Conservation (phyloP, 2,113 vertebrate genomes). For the Elephantulus edwardii region DNA sequence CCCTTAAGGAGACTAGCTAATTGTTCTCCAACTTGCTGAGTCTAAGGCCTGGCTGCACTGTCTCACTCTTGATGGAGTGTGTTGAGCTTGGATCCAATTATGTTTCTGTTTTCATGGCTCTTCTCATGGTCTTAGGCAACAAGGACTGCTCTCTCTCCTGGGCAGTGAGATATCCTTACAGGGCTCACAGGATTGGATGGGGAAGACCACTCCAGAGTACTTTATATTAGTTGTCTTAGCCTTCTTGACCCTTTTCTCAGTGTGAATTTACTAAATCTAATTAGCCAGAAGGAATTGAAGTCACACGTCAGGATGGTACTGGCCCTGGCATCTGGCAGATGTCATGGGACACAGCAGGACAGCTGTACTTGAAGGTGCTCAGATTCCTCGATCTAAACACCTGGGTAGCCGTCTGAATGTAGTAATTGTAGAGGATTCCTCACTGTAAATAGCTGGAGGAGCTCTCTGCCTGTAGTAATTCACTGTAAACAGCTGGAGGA, state of each 20-base stretch:
- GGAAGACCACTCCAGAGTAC: background rate
- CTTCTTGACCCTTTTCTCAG: background rate
- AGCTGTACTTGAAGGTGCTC: slow-evolving; percentile 57
- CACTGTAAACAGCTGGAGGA: slow-evolving; percentile 49
- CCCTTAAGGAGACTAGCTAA: slow-evolving; percentile 47
- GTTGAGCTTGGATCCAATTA: slow-evolving; percentile 53
- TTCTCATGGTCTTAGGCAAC: background rate
- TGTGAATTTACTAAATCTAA: slow-evolving; percentile 11
- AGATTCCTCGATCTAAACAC: no score
- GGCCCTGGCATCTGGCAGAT: background rate
- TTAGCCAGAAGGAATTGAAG: slow-evolving; percentile 14
- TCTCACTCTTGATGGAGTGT: background rate
- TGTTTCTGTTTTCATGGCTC: background rate
- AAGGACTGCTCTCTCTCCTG: background rate
- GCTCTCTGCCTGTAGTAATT: slow-evolving; percentile 46
- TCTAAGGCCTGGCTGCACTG: slow-evolving; percentile 46
- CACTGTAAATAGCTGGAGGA: slow-evolving; percentile 59
- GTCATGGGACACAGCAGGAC: background rate
- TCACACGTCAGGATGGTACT: background rate
- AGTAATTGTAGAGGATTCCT: slow-evolving; percentile 65
- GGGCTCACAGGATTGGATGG: background rate
- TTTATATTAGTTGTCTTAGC: slow-evolving; percentile 15
- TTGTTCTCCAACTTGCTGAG: background rate
- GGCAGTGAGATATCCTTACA: background rate
- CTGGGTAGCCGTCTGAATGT: slow-evolving; percentile 1